A percentile compares a stretch with the other conserved stretches of the same genome.
These are phyloP conservation scores for Leptopilina drosophilae DNA, from an alignment of 2,888 invertebrate species.

Conservation along the genomic window DNA sequence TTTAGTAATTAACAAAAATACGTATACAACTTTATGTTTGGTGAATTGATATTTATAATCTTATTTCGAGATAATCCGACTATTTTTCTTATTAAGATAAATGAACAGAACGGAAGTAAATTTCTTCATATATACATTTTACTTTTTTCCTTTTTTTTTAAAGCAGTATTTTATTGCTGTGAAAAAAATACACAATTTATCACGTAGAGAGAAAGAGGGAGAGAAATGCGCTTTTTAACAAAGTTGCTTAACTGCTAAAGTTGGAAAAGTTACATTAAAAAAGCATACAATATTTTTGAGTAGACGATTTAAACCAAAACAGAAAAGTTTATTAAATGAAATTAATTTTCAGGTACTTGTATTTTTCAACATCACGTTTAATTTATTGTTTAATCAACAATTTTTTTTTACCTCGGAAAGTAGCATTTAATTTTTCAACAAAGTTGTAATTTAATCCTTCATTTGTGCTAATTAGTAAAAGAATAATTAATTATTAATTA, in stretches of 20 bases:
- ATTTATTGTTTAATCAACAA: no score
- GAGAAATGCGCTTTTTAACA: neutral
- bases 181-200: neutral
- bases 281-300: neutral
- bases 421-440: no score
- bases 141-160: neutral
- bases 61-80: neutral
- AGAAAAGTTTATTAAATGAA: neutral
- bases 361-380: no score
- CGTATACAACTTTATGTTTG: no score
- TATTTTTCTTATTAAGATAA: neutral
- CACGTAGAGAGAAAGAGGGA: neutral
- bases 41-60: no score
- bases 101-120: neutral
- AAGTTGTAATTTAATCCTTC: no score
- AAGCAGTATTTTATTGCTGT: neutral
- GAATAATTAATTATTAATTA: neutral
- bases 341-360: neutral
- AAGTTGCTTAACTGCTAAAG: conserved; percentile 3
- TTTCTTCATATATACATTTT: neutral
- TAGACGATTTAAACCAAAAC: neutral
- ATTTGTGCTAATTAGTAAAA: no score
- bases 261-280: neutral
- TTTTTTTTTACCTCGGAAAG: no score
- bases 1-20: no score